Evolutionary conservation across 1,140 invertebrate species (phyloP), one percentile per base, ranked within the genome.

Genomic region (Ceratina australensis): DNA sequence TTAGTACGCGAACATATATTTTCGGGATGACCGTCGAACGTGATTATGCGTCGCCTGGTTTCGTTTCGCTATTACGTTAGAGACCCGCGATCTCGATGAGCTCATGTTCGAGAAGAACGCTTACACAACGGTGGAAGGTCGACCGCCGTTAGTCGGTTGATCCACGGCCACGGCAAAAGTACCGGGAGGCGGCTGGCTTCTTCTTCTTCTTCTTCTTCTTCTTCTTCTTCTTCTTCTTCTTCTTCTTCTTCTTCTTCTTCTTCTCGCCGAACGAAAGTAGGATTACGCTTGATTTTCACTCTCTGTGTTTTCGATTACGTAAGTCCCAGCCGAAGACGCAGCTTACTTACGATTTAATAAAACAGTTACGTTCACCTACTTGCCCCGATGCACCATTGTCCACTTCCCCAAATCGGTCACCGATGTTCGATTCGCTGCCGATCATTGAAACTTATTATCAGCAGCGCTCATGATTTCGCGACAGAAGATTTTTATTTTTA

Each of bases 221-320:
- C 83, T 84, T 84, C 82, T 80, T 42, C 33, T 42, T 33, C 33
- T 33, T 33, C 33, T 2, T 33, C 33, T 42, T 42, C 33, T 42
- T 33, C 33, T 33, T 33, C 33, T 2, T 33, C 33, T 33, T 33
- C 33, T 33, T 42, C 33, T 3, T 42, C 68, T 84, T 84, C 83
- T 84, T 84, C 82, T 80, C 82, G 75, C 63, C 82, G 33, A 72
- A 84, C 83, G 88, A 89, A 89, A 86, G 87, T 87, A 88, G 83
- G 81, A 88, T 90, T 88, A 79, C 83, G 83, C 80, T 83, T 87
- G 87, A 91, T 91, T 90, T 91, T 90, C 90, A 91, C 90, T 91
- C 89, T 91, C 90, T 75, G 87, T 90, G 90, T 90, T 90, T 90
- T 91, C 88, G 88, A 91, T 91, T 91, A 90, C 89, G 87, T 88